A percentile compares a stretch with the other conserved stretches of the same genome.
Evolutionary conservation across 2,797 vertebrate species (phyloP).

Genomic region (Molossus molossus): DNA sequence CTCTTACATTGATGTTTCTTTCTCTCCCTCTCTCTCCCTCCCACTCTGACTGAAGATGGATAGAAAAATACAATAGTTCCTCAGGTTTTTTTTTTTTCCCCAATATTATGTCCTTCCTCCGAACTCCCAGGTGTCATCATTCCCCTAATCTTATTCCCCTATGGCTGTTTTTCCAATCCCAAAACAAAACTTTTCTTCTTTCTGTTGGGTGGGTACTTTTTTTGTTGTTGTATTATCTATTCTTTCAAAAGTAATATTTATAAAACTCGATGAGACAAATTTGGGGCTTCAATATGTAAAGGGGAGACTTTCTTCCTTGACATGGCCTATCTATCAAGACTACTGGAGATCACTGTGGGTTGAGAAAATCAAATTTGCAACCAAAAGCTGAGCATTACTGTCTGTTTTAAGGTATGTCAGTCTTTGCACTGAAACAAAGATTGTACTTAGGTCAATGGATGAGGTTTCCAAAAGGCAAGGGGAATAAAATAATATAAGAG

Average conservation of each 20-base stretch:
- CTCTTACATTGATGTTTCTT: no score
- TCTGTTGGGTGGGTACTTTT: neutral
- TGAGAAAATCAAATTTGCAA: conserved; percentile 3
- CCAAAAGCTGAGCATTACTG: neutral
- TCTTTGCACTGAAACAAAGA: neutral
- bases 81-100: neutral
- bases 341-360: neutral
- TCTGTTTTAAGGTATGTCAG: neutral
- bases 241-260: neutral
- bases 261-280: neutral
- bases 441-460: neutral
- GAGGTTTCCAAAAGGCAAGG: neutral
- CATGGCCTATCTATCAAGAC: neutral
- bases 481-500: neutral
- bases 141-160: neutral
- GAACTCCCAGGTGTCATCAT: neutral
- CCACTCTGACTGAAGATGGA: no score
- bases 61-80: neutral
- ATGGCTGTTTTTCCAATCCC: neutral
- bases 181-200: neutral
- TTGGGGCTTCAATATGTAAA: neutral
- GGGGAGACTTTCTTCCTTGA: neutral
- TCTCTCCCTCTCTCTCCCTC: no score
- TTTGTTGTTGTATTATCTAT: neutral
- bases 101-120: neutral